Base-by-base conservation (phyloP, 2,797 vertebrate genomes). In the Tiaroga cobitis region DNA sequence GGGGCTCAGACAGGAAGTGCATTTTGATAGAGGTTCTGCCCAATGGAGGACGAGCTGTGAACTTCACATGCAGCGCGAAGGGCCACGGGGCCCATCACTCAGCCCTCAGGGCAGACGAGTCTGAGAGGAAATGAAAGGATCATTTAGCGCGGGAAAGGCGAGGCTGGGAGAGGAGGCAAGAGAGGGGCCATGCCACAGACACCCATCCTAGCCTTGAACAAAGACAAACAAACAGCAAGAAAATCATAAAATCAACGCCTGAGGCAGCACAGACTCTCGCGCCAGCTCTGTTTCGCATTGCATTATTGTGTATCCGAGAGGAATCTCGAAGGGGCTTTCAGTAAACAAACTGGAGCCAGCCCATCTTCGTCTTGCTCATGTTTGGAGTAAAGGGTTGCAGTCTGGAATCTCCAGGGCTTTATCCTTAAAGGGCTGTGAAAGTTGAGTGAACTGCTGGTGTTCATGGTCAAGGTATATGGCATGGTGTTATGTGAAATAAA, bases 61-160 rank as follows among this genome's bases (percentile, higher is more conserved):
- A 95, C 94, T 94, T 92, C 89, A 87, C 91, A 81, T 91, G 94
- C 89, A 82, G 91, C 90, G 91, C 32, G 24, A 78, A 32, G 84
- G 92, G 91, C 89, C 89, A 87, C 24, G 74, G 69, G 90, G 90
- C 59, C 86, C 82, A 76, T 80, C 34, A 84, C 91, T 91, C 91
- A 61, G 68, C 94, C 94, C 94, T 91, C 91, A 91, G 94, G 95
- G 92, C 92, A 92, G 83, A 81, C 83, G 87, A 92, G 89, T 90
- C 91, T 89, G 92, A 93, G 88, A 96, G 95, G 95, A 96, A 97
- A 96, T 96, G 89, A 95, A 96, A 95, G 93, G 92, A 95, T 96
- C 94, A 93, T 94, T 95, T 95, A 94, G 92, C 90, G 81, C 80
- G 82, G 86, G 87, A 85, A 90, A 91, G 91, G 94, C 90, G 8